Evolutionary conservation across 2,888 invertebrate genomes (phyloP).

Genomic region (Limenitis camilla): DNA sequence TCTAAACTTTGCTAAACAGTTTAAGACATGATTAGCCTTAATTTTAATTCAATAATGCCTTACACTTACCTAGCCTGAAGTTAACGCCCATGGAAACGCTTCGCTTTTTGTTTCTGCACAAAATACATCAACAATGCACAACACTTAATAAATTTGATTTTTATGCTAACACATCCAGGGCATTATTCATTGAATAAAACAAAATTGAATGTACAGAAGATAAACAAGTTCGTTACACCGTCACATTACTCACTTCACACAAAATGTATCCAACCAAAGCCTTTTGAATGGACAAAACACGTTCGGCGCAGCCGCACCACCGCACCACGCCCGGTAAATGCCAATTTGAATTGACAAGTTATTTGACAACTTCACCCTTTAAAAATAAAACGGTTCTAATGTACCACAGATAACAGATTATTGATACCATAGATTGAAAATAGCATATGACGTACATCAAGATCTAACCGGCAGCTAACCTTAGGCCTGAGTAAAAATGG

Average conservation of each 20-base stretch:
- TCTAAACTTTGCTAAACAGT: conserved; percentile 17
- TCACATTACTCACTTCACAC: conserved; percentile 57
- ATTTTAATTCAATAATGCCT: conserved; percentile 65
- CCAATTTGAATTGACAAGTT: conserved; percentile 25
- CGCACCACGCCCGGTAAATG: conserved; percentile 62
- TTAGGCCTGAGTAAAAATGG: too few relatives aligned
- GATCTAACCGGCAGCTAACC: too few relatives aligned
- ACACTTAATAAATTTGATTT: neutral
- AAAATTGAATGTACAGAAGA: conserved; percentile 40
- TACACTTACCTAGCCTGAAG: conserved; percentile 60
- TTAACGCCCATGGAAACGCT: conserved; percentile 67
- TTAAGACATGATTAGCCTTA: conserved; percentile 39
- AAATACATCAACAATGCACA: conserved; percentile 32
- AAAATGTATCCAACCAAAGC: conserved; percentile 33
- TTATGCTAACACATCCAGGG: neutral
- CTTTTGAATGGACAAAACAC: conserved; percentile 15
- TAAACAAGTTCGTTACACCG: conserved; percentile 53
- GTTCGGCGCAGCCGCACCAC: conserved; percentile 56
- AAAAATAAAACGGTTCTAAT: too few relatives aligned
- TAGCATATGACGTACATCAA: too few relatives aligned
- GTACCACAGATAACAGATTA: too few relatives aligned
- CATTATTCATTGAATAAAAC: conserved; percentile 23
- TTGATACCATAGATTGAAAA: too few relatives aligned
- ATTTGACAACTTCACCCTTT: too few relatives aligned
- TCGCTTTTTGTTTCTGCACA: conserved; percentile 34